Evolutionary conservation across 1,140 invertebrate species (phyloP), one percentile per base, ranked within the genome.

Genomic region (Pinna nobilis): DNA sequence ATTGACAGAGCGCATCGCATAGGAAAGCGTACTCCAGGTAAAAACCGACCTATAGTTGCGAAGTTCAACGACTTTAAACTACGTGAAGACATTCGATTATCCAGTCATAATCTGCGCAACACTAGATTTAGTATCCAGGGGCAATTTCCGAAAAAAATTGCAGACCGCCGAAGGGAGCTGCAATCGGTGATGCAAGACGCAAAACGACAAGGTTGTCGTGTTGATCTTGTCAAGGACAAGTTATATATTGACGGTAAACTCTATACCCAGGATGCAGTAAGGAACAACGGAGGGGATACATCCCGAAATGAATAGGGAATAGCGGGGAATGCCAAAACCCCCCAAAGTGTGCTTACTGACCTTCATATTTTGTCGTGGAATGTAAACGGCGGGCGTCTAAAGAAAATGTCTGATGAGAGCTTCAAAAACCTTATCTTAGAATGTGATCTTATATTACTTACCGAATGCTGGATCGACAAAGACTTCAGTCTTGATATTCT

Each of bases 341-440:
- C 39, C 39, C n/a, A n/a, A n/a, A n/a, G n/a, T n/a, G n/a, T n/a
- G n/a, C n/a, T n/a, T n/a, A n/a, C 39, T 44, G n/a, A 11, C 39
- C 9, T 44, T n/a, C 9, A 44, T 11, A 11, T 44, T 9, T 11
- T 44, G 9, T 44, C 39, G n/a, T 44, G 39, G 39, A 44, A 44
- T 44, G n/a, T 44, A 44, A 44, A 44, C 39, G 39, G 39, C n/a
- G 39, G 39, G 9, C n/a, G 9, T n/a, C n/a, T 44, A n/a, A 44
- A 9, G 9, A 44, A 44, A 44, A 11, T 44, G 9, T 44, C 39
- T 44, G 39, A 44, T 44, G n/a, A 9, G 9, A 44, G n/a, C 39
- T 44, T 44, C 39, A 44, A n/a, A n/a, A 44, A 44, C n/a, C n/a
- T 44, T n/a, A 44, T 44, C n/a, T 44, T 44, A 44, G 39, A 44